phyloP scores from a whole-genome alignment of 2,113 vertebrate genomes.

The Sprattus sprattus region DNA sequence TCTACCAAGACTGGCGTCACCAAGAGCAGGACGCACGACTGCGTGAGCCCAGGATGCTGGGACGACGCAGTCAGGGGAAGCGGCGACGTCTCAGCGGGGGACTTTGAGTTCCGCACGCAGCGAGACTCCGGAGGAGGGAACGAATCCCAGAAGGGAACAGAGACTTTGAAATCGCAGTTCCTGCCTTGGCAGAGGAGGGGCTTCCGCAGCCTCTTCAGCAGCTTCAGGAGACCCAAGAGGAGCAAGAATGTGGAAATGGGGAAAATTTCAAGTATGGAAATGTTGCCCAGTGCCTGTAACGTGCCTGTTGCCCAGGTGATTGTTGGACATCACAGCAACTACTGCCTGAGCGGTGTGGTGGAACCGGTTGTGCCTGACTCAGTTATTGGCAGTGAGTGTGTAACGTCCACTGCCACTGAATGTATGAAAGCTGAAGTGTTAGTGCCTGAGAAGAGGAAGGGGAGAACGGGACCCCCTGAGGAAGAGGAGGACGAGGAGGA shows the following conservation, averaged over 20 bases:
- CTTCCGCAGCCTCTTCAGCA: slow-evolving; percentile 89
- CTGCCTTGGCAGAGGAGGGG: slow-evolving; percentile 81
- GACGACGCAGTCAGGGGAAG: slow-evolving; percentile 58
- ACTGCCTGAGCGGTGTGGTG: slow-evolving; percentile 59
- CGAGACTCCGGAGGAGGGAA: slow-evolving; percentile 46
- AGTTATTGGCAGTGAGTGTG: slow-evolving; percentile 43
- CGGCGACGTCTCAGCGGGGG: slow-evolving; percentile 56
- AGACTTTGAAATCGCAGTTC: slow-evolving; percentile 69
- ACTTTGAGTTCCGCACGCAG: slow-evolving; percentile 64
- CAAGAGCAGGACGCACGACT: slow-evolving; percentile 90
- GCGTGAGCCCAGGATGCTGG: slow-evolving; percentile 70
- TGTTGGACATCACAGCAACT: slow-evolving; percentile 31
- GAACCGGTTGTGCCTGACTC: slow-evolving; percentile 69
- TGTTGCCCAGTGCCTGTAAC: slow-evolving; percentile 48
- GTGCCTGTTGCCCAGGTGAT: slow-evolving; percentile 58
- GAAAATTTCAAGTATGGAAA: slow-evolving; percentile 66
- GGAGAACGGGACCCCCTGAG: slow-evolving; percentile 29
- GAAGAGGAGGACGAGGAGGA: slow-evolving; percentile 40
- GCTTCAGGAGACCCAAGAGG: slow-evolving; percentile 86
- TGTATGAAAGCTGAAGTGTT: slow-evolving; percentile 49
- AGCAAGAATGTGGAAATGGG: slow-evolving; percentile 74
- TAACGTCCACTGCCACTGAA: slow-evolving; percentile 51
- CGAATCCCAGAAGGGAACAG: slow-evolving; percentile 54
- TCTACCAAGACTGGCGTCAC: slow-evolving; percentile 80
- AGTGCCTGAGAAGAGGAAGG: slow-evolving; percentile 47